Evolutionary conservation across 2,113 vertebrate species (phyloP).

Genomic region (Toxotes jaculatrix): DNA sequence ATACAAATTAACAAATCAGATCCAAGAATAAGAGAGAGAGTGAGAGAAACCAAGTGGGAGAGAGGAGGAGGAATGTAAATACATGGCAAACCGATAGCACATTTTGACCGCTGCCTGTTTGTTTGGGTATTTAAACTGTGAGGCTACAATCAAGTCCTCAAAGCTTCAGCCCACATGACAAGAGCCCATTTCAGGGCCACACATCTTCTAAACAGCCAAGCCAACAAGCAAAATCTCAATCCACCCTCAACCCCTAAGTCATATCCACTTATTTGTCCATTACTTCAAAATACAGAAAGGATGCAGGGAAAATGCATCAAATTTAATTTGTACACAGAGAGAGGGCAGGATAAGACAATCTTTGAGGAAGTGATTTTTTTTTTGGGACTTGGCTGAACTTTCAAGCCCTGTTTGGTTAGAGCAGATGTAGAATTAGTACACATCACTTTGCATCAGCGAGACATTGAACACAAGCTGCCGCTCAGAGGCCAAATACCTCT

Average conservation of each 20-base stretch:
- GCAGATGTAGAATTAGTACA: conserved; percentile 84
- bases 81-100: conserved; percentile 71
- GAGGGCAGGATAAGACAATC: conserved; percentile 36
- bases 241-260: conserved; percentile 56
- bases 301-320: conserved; percentile 42
- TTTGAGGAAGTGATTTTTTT: conserved; percentile 60
- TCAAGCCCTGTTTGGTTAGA: conserved; percentile 75
- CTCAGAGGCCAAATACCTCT: conserved; percentile 68
- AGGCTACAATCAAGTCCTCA: conserved; percentile 80
- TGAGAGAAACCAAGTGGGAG: conserved; percentile 36
- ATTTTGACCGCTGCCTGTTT: conserved; percentile 78
- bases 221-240: conserved; percentile 63
- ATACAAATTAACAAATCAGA: conserved; percentile 55
- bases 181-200: conserved; percentile 70
- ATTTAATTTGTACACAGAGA: conserved; percentile 31
- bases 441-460: conserved; percentile 82
- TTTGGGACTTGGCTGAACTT: conserved; percentile 76
- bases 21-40: conserved; percentile 21
- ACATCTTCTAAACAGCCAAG: conserved; percentile 69
- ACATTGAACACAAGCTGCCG: conserved; percentile 74
- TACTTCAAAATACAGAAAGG: conserved; percentile 56
- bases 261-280: conserved; percentile 64
- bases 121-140: conserved; percentile 83
- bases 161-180: conserved; percentile 72
- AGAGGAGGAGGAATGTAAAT: conserved; percentile 80